A percentile compares a stretch with the other conserved stretches of the same genome.
These are phyloP conservation scores for Rhadinocentrus ornatus DNA, from an alignment of 2,797 vertebrate genomes.

Conservation along the genomic window DNA sequence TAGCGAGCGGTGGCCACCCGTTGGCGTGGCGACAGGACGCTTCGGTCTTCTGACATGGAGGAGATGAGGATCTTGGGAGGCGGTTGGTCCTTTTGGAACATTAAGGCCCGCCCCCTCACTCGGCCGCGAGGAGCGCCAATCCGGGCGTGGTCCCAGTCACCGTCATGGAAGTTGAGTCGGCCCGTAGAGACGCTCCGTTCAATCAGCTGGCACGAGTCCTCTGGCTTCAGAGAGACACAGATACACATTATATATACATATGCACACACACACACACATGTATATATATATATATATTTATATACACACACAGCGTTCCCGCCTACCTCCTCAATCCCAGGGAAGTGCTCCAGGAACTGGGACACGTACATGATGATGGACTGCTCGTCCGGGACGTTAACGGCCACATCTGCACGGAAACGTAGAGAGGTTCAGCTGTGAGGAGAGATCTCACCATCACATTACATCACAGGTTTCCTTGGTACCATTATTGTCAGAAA, in stretches of 20 bases:
- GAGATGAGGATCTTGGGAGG: constrained; percentile 87
- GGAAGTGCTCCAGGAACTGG: constrained; percentile 96
- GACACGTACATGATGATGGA: constrained; percentile 96
- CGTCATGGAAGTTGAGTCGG: constrained; percentile 81
- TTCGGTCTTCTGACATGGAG: constrained; percentile 74
- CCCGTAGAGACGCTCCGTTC: constrained; percentile 85
- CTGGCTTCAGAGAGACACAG: constrained; percentile 38
- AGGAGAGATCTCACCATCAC: no score
- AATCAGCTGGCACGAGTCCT: constrained; percentile 83
- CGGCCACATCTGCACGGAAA: constrained; percentile 86
- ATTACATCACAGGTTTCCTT: no score
- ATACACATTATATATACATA: no score
- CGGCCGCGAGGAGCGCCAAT: constrained; percentile 80
- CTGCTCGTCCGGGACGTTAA: constrained; percentile 91
- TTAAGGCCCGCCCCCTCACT: constrained; percentile 79
- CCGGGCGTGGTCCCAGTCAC: constrained; percentile 75
- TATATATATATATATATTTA: no score
- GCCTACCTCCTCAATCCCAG: constrained; percentile 89
- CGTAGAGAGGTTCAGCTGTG: background rate
- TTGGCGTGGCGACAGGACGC: constrained; percentile 32
- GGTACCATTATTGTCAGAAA: no score
- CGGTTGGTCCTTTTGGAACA: constrained; percentile 81
- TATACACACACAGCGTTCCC: no score
- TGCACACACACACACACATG: no score
- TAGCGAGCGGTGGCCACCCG: constrained; percentile 47